Evolutionary conservation across 2,797 vertebrate species (phyloP).

Genomic region (Eurystomus glaucurus): DNA sequence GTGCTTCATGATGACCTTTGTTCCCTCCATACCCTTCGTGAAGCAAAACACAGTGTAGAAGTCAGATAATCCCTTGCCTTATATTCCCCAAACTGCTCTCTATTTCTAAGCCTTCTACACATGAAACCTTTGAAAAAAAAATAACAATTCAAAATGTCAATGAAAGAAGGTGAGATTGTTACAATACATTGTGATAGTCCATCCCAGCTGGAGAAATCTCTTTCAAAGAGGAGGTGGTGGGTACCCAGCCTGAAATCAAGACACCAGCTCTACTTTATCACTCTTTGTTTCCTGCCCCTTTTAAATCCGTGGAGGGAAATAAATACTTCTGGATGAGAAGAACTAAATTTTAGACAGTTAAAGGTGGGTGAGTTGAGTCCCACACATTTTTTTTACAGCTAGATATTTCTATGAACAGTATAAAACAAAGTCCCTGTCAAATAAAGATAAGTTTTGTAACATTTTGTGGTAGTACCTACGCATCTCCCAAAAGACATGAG

Average conservation of each 20-base stretch:
- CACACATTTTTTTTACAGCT: neutral
- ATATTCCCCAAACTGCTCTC: neutral
- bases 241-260: neutral
- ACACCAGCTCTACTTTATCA: neutral
- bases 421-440: constrained; percentile 9
- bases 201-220: neutral
- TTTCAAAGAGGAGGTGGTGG: neutral
- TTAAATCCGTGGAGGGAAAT: neutral
- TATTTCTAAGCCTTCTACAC: neutral
- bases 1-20: neutral
- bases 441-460: neutral
- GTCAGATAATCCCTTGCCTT: neutral
- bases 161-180: neutral
- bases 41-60: neutral
- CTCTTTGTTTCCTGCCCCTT: neutral
- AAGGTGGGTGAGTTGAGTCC: neutral
- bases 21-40: neutral
- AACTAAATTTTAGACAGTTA: neutral
- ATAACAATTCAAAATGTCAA: neutral
- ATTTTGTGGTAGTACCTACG: neutral
- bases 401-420: neutral
- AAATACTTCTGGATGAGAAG: neutral
- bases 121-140: neutral
- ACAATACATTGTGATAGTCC: neutral
- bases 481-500: neutral